Percentiles rank a stretch among this genome's conserved stretches.
phyloP scores from a whole-genome alignment of 1,140 invertebrate species.

The Zaprionus africanus region DNA sequence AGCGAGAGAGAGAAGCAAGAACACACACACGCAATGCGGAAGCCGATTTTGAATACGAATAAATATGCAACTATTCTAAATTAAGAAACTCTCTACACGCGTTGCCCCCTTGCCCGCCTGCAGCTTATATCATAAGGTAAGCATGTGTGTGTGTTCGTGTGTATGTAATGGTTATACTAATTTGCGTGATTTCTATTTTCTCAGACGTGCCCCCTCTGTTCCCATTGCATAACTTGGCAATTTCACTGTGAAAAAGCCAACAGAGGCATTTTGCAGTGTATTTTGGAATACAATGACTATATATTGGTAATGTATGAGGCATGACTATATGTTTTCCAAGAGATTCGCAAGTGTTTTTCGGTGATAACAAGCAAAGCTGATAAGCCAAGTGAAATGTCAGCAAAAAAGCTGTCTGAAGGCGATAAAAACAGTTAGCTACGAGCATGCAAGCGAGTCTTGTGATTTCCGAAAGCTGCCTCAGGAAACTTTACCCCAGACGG shows the following conservation, averaged over 20 bases:
- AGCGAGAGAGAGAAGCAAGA: background rate
- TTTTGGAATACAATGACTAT: background rate
- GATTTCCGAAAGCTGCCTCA: slow-evolving; percentile 26
- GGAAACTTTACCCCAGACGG: background rate
- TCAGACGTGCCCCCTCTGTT: slow-evolving; percentile 46
- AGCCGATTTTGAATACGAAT: slow-evolving; percentile 14
- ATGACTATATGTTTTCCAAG: background rate
- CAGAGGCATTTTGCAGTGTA: background rate
- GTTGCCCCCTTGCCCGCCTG: background rate
- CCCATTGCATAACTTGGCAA: slow-evolving; percentile 61
- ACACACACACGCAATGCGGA: slow-evolving; percentile 31
- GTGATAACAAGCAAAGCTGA: slow-evolving; percentile 42
- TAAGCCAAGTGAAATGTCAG: slow-evolving; percentile 43
- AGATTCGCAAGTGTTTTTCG: slow-evolving; percentile 12
- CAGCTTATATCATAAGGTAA: slow-evolving; percentile 21
- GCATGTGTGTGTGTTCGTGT: background rate
- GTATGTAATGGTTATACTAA: slow-evolving; percentile 18
- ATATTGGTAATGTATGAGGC: no score
- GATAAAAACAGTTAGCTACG: slow-evolving; percentile 50
- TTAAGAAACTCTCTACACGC: slow-evolving; percentile 17
- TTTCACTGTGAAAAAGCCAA: background rate
- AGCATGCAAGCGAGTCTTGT: slow-evolving; percentile 46
- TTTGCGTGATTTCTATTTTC: slow-evolving; percentile 58
- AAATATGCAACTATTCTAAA: slow-evolving; percentile 38
- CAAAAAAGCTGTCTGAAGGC: slow-evolving; percentile 68